Conservation (phyloP, 2,888 invertebrate species). For the Heteropelma amictum region DNA sequence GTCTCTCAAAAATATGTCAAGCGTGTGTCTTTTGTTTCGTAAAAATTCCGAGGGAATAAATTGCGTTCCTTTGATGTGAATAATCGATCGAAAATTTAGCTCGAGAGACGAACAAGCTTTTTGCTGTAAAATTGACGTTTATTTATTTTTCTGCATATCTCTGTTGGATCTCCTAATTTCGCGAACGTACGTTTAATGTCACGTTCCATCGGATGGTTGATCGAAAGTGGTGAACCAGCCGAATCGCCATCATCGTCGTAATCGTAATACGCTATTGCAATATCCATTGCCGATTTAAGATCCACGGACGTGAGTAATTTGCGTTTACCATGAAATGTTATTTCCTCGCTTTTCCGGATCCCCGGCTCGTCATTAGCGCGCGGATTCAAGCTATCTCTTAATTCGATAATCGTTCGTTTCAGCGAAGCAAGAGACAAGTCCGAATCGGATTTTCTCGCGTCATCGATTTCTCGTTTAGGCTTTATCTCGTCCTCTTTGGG, state of each 20-base stretch:
- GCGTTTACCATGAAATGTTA: constrained; percentile 23
- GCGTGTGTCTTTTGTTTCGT: too few species aligned
- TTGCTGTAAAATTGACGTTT: too few species aligned
- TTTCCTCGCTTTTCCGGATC: neutral
- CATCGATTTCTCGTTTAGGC: constrained; percentile 47
- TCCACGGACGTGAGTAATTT: constrained; percentile 51
- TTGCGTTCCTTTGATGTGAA: too few species aligned
- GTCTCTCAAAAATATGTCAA: too few species aligned
- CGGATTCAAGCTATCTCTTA: constrained; percentile 59
- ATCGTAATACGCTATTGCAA: constrained; percentile 67
- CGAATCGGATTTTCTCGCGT: neutral
- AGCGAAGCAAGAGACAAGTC: constrained; percentile 61
- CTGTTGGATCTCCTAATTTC: too few species aligned
- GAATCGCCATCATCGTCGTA: constrained; percentile 62
- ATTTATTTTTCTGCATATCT: too few species aligned
- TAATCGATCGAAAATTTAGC: too few species aligned
- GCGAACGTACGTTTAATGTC: constrained; percentile 24
- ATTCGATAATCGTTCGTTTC: constrained; percentile 62
- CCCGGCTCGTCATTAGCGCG: neutral
- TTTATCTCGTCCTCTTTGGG: constrained; percentile 53
- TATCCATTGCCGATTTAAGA: constrained; percentile 19
- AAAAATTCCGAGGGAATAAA: too few species aligned
- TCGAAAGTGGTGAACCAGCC: neutral
- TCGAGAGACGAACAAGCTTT: too few species aligned
- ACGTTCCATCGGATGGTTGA: constrained; percentile 4